A percentile compares a stretch with the other conserved stretches of the same genome.
These are phyloP conservation scores for Ophioninae sp. DNA, from an alignment of 2,888 invertebrate species.

Conservation along the genomic window DNA sequence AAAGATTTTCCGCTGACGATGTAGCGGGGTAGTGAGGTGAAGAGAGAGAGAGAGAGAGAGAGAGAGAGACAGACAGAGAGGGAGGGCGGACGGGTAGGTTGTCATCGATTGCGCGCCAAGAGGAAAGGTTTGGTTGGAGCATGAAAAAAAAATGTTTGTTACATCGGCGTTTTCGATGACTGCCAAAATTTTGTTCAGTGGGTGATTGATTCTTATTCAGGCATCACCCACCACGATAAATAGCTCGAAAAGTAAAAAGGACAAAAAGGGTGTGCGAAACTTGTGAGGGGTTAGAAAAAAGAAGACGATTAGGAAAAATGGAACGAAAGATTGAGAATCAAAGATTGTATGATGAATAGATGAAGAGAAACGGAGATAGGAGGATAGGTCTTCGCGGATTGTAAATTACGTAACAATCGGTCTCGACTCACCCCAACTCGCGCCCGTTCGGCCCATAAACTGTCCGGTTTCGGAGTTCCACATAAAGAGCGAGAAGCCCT, in stretches of 20 bases:
- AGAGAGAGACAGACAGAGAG: background rate
- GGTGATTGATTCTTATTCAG: slow-evolving; percentile 35
- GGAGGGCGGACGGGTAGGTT: slow-evolving; percentile 26
- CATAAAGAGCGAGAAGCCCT: slow-evolving; percentile 91
- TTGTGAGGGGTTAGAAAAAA: background rate
- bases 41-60: slow-evolving; percentile 17
- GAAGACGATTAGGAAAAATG: background rate
- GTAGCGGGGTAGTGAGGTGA: slow-evolving; percentile 24
- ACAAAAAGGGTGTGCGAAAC: background rate
- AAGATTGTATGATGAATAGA: background rate
- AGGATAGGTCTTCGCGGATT: background rate
- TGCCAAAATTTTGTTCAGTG: background rate
- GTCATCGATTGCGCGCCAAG: slow-evolving; percentile 56
- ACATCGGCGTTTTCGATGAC: background rate
- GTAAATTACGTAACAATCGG: slow-evolving; percentile 15
- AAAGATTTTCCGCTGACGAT: slow-evolving; percentile 55
- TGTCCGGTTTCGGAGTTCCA: slow-evolving; percentile 96
- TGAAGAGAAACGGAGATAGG: background rate
- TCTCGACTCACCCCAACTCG: slow-evolving; percentile 95
- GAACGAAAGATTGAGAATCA: background rate
- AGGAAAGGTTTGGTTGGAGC: slow-evolving; percentile 34
- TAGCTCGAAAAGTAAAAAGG: background rate
- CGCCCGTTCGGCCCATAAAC: slow-evolving; percentile 94
- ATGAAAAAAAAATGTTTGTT: slow-evolving; percentile 2
- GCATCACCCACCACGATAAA: slow-evolving; percentile 32